phyloP scores from a whole-genome alignment of 2,113 vertebrate genomes.

The Thermophis baileyi region DNA sequence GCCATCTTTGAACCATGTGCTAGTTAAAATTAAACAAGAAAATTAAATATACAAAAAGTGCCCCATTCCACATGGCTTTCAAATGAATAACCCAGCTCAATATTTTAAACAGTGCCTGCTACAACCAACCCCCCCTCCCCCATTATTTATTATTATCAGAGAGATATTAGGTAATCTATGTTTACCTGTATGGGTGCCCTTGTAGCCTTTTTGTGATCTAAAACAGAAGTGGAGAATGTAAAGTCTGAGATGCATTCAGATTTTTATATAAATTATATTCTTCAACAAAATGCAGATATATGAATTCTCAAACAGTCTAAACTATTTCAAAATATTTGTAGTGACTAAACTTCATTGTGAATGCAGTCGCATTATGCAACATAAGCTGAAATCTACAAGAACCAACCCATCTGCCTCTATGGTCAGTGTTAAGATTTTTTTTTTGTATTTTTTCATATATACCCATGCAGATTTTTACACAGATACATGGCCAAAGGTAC shows the following conservation, averaged over 20 bases:
- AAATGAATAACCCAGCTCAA: not conserved
- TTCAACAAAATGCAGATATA: not conserved
- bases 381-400: not conserved
- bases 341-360: not conserved
- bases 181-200: slow-evolving; percentile 89
- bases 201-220: slow-evolving; percentile 91
- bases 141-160: not conserved
- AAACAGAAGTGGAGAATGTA: slow-evolving; percentile 6
- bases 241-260: not conserved
- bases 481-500: not conserved
- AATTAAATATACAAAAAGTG: not conserved
- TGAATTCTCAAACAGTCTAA: slow-evolving; percentile 15
- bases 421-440: not conserved
- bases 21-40: not conserved
- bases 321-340: not conserved
- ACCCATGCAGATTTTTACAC: not conserved
- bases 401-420: not conserved
- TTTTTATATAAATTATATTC: not conserved
- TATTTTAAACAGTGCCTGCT: not conserved
- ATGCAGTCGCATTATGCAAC: not conserved
- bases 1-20: not conserved
- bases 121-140: not conserved
- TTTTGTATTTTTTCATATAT: not conserved
- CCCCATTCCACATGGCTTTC: not conserved
- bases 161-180: not conserved